A percentile compares a stretch with the other conserved stretches of the same genome.
phyloP scores from a whole-genome alignment of 2,888 invertebrate species.

The Limnephilus marmoratus region DNA sequence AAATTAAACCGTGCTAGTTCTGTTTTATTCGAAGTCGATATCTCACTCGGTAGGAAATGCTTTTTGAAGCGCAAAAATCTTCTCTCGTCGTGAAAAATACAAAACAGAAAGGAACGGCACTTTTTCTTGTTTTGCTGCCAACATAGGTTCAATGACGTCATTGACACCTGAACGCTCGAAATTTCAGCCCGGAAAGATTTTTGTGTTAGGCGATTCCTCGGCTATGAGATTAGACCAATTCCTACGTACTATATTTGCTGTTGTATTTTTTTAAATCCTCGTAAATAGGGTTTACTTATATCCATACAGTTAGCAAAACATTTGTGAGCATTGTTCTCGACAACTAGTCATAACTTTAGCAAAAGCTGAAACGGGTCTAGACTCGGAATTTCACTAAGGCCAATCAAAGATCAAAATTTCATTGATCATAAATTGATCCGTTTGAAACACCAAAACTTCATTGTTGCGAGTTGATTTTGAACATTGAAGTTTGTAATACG shows the following conservation, averaged over 20 bases:
- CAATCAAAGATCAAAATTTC: too few species aligned
- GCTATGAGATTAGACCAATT: background rate
- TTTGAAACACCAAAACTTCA: too few species aligned
- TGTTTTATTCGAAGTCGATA: background rate
- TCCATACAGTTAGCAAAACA: too few species aligned
- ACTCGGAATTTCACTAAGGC: too few species aligned
- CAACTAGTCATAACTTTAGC: too few species aligned
- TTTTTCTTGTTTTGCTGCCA: background rate
- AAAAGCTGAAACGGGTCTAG: too few species aligned
- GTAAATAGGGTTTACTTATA: too few species aligned
- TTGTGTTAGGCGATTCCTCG: background rate
- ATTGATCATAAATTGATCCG: too few species aligned
- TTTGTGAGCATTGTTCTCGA: too few species aligned
- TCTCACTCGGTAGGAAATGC: background rate
- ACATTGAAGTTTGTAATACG: too few species aligned
- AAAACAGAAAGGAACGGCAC: background rate
- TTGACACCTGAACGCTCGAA: background rate
- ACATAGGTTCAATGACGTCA: background rate
- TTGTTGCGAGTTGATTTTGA: too few species aligned
- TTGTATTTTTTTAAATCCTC: background rate
- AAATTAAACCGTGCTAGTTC: background rate
- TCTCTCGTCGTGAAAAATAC: background rate
- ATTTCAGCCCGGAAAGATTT: background rate
- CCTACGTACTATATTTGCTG: too few species aligned
- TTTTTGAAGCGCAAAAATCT: background rate